Percentiles rank a stretch among this genome's conserved stretches.
These are phyloP conservation scores for Campylomormyrus tamandua DNA, from an alignment of 2,113 vertebrate species.

Conservation along the genomic window DNA sequence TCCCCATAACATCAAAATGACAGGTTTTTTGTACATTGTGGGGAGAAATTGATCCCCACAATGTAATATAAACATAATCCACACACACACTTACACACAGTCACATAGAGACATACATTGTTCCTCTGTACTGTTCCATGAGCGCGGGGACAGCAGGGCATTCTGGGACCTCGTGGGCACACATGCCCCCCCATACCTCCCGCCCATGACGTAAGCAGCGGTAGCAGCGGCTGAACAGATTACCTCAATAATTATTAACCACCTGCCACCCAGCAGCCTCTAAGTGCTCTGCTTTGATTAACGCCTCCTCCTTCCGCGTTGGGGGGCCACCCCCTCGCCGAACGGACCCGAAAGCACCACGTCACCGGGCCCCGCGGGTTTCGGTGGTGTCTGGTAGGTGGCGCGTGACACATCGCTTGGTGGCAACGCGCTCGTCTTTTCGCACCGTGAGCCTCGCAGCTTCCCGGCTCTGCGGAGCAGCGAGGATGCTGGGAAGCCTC, in stretches of 20 bases:
- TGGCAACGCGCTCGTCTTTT: background rate
- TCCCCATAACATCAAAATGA: too few species aligned
- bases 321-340: slow-evolving; percentile 7
- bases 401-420: background rate
- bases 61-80: background rate
- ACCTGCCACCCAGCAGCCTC: slow-evolving; percentile 4
- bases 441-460: background rate
- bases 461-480: background rate
- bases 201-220: slow-evolving; percentile 36
- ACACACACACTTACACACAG: slow-evolving; percentile 24
- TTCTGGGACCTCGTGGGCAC: slow-evolving; percentile 16
- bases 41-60: background rate
- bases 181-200: background rate
- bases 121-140: slow-evolving; percentile 29
- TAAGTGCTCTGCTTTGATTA: slow-evolving; percentile 15
- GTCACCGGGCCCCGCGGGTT: slow-evolving; percentile 17
- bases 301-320: background rate
- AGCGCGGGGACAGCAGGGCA: slow-evolving; percentile 22
- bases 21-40: too few species aligned
- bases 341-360: slow-evolving; percentile 39
- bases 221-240: slow-evolving; percentile 39
- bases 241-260: slow-evolving; percentile 47
- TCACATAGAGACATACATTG: slow-evolving; percentile 21
- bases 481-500: background rate
- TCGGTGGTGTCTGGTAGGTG: slow-evolving; percentile 40